Conservation (phyloP, 2,888 invertebrate species). For the Microdon myrmicae region DNA sequence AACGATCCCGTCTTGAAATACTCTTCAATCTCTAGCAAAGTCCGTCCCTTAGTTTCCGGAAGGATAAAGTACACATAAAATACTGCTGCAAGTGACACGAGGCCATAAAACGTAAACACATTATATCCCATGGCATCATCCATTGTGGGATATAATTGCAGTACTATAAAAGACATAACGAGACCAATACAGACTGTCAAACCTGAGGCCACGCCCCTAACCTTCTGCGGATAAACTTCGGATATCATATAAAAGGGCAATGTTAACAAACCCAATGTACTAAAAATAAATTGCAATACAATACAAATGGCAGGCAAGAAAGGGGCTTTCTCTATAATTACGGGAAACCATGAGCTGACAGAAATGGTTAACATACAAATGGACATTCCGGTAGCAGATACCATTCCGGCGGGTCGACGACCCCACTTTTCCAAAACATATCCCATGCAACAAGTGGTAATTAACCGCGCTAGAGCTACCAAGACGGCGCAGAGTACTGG, state of each 20-base stretch:
- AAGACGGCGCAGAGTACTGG: slow-evolving; percentile 75
- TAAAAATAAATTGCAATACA: slow-evolving; percentile 68
- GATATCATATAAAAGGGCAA: slow-evolving; percentile 81
- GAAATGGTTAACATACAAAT: slow-evolving; percentile 72
- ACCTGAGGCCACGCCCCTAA: slow-evolving; percentile 76
- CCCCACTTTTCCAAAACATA: slow-evolving; percentile 73
- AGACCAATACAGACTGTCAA: slow-evolving; percentile 74
- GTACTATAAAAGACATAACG: slow-evolving; percentile 73
- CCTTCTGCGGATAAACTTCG: slow-evolving; percentile 75
- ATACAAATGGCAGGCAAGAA: slow-evolving; percentile 61
- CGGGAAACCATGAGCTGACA: slow-evolving; percentile 67
- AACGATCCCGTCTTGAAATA: slow-evolving; percentile 59
- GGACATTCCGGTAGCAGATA: slow-evolving; percentile 74
- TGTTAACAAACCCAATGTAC: slow-evolving; percentile 69
- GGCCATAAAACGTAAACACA: slow-evolving; percentile 74
- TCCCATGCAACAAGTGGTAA: slow-evolving; percentile 74
- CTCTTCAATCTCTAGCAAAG: slow-evolving; percentile 76
- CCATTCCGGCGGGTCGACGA: slow-evolving; percentile 72
- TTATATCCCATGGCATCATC: slow-evolving; percentile 71
- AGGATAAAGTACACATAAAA: slow-evolving; percentile 72
- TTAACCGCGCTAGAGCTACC: slow-evolving; percentile 74
- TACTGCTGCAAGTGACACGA: slow-evolving; percentile 72
- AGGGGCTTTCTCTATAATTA: slow-evolving; percentile 54
- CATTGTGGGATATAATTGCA: slow-evolving; percentile 76
- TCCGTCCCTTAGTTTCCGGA: slow-evolving; percentile 78